Conservation (phyloP, 2,888 invertebrate genomes). For the Sphaerophoria taeniata region DNA sequence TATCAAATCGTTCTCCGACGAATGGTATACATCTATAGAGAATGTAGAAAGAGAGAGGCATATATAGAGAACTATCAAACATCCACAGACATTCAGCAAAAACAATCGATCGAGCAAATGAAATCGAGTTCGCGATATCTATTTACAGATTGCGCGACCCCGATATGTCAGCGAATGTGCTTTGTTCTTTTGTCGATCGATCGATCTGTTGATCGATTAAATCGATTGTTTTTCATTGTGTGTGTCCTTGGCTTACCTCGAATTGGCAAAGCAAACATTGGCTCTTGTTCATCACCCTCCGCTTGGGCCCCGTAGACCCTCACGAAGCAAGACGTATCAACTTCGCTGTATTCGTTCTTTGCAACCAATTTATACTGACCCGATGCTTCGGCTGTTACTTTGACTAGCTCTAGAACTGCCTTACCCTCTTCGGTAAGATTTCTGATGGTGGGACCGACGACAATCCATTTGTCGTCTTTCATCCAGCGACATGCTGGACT, state of each 20-base stretch:
- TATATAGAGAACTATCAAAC: slow-evolving; percentile 14
- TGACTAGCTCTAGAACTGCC: slow-evolving; percentile 88
- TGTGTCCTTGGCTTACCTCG: slow-evolving; percentile 84
- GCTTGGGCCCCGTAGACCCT: slow-evolving; percentile 81
- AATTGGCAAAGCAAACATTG: slow-evolving; percentile 84
- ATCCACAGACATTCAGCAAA: slow-evolving; percentile 61
- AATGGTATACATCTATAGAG: slow-evolving; percentile 87
- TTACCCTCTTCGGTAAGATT: slow-evolving; percentile 87
- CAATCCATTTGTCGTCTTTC: slow-evolving; percentile 87
- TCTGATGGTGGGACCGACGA: slow-evolving; percentile 85
- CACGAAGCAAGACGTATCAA: slow-evolving; percentile 88
- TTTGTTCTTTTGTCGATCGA: slow-evolving; percentile 60
- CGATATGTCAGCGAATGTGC: slow-evolving; percentile 75
- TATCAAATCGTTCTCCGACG: slow-evolving; percentile 89
- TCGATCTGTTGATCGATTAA: background rate
- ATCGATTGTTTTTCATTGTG: too few species aligned
- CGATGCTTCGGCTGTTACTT: slow-evolving; percentile 87
- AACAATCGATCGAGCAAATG: slow-evolving; percentile 64
- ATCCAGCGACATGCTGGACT: slow-evolving; percentile 90
- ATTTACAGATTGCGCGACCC: slow-evolving; percentile 79
- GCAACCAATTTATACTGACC: slow-evolving; percentile 93
- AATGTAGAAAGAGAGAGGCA: slow-evolving; percentile 38
- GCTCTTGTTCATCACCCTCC: slow-evolving; percentile 81
- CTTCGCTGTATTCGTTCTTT: slow-evolving; percentile 88
- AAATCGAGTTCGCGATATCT: slow-evolving; percentile 74